Evolutionary conservation across 2,797 vertebrate species (phyloP).

Genomic region (Apodemus agrarius): DNA sequence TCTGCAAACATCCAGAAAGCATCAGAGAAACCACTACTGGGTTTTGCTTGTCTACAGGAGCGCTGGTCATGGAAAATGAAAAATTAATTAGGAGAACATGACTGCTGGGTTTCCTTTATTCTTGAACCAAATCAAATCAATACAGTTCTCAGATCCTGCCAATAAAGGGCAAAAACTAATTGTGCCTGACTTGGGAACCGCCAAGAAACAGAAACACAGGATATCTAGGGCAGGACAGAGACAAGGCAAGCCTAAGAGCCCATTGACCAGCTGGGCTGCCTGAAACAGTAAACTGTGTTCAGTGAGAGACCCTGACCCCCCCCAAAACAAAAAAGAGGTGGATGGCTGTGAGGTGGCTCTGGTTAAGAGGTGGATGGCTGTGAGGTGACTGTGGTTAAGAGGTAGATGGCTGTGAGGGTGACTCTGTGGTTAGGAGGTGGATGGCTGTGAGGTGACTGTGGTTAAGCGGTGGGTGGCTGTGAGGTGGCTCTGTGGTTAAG

Average conservation of each 20-base stretch:
- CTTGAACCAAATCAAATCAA: constrained; percentile 47
- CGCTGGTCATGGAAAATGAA: background rate
- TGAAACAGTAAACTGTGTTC: background rate
- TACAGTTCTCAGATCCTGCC: constrained; percentile 25
- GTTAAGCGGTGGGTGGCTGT: too few species aligned
- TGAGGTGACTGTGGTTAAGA: background rate
- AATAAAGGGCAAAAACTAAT: constrained; percentile 10
- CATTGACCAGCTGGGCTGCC: background rate
- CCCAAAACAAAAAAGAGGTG: background rate
- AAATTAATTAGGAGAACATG: constrained; percentile 39
- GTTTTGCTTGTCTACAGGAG: too few species aligned
- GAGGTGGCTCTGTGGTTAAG: too few species aligned
- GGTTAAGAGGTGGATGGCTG: too few species aligned
- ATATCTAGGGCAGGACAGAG: background rate
- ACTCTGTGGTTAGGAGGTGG: background rate
- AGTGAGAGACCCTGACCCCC: background rate
- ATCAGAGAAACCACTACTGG: background rate
- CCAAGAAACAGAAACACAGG: background rate
- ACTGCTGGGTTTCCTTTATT: background rate
- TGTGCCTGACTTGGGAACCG: background rate
- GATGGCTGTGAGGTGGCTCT: too few species aligned
- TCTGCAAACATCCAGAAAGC: background rate
- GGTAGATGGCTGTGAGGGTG: background rate
- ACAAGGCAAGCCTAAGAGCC: background rate
- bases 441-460: background rate